phyloP scores from a whole-genome alignment of 1,140 invertebrate genomes.

The Gryllus bimaculatus region DNA sequence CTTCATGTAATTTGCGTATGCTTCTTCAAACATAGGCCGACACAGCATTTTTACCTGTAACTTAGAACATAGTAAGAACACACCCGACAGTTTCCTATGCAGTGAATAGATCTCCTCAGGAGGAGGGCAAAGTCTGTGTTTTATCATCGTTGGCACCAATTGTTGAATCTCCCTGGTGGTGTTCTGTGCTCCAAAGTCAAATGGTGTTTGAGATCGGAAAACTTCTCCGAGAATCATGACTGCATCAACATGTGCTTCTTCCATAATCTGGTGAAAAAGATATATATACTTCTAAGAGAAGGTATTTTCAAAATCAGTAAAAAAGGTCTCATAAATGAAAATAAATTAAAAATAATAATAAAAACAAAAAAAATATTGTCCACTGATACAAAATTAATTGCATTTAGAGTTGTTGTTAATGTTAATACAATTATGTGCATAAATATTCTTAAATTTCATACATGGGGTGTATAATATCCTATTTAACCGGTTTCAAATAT shows the following conservation, averaged over 20 bases:
- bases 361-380: no score
- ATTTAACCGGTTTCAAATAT: no score
- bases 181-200: constrained; percentile 81
- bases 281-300: constrained; percentile 20
- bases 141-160: constrained; percentile 89
- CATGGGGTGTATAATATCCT: no score
- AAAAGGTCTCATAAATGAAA: constrained; percentile 7
- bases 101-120: constrained; percentile 98
- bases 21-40: constrained; percentile 73
- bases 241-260: constrained; percentile 87
- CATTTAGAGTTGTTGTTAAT: no score
- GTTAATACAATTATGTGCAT: no score
- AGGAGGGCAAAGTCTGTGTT: constrained; percentile 88
- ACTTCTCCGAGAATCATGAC: constrained; percentile 94
- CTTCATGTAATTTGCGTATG: constrained; percentile 54
- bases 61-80: constrained; percentile 91
- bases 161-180: constrained; percentile 66
- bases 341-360: constrained; percentile 18
- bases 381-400: no score
- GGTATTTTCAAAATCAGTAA: constrained; percentile 15
- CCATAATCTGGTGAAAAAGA: constrained; percentile 60
- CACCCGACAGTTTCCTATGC: constrained; percentile 94
- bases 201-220: constrained; percentile 64
- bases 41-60: constrained; percentile 80
- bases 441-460: no score